A percentile compares a stretch with the other conserved stretches of the same genome.
These are phyloP conservation scores for Coleophora flavipennella DNA, from an alignment of 2,888 invertebrate genomes.

Conservation along the genomic window DNA sequence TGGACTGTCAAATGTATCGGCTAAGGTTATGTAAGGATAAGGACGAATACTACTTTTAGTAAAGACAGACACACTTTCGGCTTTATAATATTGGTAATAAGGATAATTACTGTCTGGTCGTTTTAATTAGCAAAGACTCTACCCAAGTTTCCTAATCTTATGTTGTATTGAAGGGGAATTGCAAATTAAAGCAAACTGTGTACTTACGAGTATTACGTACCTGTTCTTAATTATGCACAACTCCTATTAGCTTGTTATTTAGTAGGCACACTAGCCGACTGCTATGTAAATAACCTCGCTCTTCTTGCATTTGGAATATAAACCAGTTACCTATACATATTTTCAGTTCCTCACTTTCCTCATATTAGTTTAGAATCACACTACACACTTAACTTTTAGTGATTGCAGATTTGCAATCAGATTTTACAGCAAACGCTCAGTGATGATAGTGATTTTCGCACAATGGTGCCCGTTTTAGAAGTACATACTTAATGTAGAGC, in stretches of 20 bases:
- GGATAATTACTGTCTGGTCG: neutral
- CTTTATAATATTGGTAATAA: too few relatives aligned
- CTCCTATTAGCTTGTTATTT: constrained; percentile 5
- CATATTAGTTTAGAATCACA: too few relatives aligned
- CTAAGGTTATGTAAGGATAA: too few relatives aligned
- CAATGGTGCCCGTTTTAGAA: constrained; percentile 51
- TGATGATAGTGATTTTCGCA: constrained; percentile 16
- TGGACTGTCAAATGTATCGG: too few relatives aligned
- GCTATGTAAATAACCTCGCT: constrained; percentile 4
- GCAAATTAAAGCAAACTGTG: neutral
- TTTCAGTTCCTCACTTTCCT: neutral
- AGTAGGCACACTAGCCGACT: neutral
- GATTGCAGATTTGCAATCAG: constrained; percentile 10
- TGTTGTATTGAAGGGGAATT: neutral
- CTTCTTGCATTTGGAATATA: constrained; percentile 4
- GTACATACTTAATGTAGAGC: constrained; percentile 49
- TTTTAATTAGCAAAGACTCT: neutral
- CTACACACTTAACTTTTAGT: too few relatives aligned
- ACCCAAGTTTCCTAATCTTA: neutral
- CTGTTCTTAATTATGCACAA: constrained; percentile 1
- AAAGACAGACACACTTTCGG: too few relatives aligned
- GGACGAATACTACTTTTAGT: too few relatives aligned
- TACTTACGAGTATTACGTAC: neutral
- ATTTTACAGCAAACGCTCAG: constrained; percentile 14
- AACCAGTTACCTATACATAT: constrained; percentile 6